Evolutionary conservation across 2,113 vertebrate genomes (phyloP).

Genomic region (Mustelus asterias): DNA sequence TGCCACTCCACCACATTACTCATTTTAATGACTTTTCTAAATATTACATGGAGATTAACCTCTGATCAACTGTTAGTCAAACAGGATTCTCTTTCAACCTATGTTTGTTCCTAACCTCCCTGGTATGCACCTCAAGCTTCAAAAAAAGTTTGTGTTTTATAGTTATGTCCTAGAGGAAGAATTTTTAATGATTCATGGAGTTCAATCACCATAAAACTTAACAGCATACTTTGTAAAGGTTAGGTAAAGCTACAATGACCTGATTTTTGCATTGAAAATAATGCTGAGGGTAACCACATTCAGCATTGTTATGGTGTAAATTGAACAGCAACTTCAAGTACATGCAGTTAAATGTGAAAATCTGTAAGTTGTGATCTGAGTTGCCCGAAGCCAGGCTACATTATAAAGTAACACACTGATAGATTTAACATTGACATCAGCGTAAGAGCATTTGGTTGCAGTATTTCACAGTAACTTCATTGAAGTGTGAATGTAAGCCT

Average conservation of each 20-base stretch:
- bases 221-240: not conserved
- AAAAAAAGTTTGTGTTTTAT: not conserved
- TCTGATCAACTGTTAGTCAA: not conserved
- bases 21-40: not conserved
- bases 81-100: not conserved
- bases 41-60: not conserved
- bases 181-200: not conserved
- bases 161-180: not conserved
- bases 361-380: not conserved
- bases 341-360: not conserved
- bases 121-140: not conserved
- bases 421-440: not conserved
- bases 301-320: not conserved
- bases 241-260: not conserved
- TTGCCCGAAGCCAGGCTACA: not conserved
- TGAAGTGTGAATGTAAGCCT: too few relatives aligned
- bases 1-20: not conserved
- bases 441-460: not conserved
- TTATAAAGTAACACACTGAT: not conserved
- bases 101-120: not conserved
- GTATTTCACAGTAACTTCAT: not conserved
- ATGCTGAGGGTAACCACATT: not conserved
- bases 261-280: not conserved
- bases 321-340: not conserved
- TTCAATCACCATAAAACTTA: not conserved